These are phyloP conservation scores for Magallana gigas DNA, from an alignment of 1,140 invertebrate genomes.

Conservation along the genomic window DNA sequence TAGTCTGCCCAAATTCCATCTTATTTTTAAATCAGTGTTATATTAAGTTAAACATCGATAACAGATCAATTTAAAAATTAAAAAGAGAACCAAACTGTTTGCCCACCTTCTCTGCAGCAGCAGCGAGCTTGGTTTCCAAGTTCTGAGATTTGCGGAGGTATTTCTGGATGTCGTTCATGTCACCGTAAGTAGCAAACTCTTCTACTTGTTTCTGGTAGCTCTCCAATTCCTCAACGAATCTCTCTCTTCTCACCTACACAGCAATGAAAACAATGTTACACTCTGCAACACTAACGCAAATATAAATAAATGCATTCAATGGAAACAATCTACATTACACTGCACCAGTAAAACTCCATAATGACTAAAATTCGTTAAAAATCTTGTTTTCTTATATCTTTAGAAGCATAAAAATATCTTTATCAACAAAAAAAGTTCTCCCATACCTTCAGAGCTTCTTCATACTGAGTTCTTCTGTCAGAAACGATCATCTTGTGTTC, in stretches of 20 bases:
- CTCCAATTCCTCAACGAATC: constrained; percentile 89
- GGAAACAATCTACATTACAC: too few species aligned
- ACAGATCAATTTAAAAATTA: too few species aligned
- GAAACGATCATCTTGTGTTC: constrained; percentile 89
- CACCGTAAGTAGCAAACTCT: constrained; percentile 92
- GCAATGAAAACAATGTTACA: constrained; percentile 39
- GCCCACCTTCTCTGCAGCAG: constrained; percentile 85
- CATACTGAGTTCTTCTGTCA: constrained; percentile 92
- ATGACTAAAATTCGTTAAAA: too few species aligned
- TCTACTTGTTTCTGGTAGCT: constrained; percentile 90
- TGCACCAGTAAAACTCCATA: too few species aligned
- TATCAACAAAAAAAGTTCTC: not conserved
- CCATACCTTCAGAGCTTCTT: constrained; percentile 86
- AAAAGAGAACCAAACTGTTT: too few species aligned
- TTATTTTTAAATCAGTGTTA: too few species aligned
- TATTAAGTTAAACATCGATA: too few species aligned
- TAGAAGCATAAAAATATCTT: not conserved
- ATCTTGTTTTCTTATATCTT: too few species aligned
- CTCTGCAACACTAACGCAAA: too few species aligned
- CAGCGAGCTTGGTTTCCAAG: constrained; percentile 85
- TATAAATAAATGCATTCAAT: too few species aligned
- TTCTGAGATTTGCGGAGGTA: constrained; percentile 90
- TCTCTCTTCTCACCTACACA: constrained; percentile 78
- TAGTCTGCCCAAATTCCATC: too few species aligned
- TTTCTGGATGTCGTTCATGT: constrained; percentile 90